phyloP scores from a whole-genome alignment of 2,888 invertebrate genomes.

The Sericinus montela region DNA sequence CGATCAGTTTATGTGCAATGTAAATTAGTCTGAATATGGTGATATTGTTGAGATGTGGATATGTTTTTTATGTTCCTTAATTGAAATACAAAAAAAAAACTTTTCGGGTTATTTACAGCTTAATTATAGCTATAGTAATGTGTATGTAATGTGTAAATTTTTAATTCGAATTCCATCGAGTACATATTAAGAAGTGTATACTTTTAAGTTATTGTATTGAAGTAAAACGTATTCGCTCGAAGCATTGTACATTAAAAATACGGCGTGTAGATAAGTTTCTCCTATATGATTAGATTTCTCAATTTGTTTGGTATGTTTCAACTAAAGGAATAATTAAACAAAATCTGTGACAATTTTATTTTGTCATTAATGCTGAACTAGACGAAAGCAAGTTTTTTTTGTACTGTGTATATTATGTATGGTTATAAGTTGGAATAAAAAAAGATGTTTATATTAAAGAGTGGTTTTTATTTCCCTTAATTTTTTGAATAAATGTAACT shows the following conservation, averaged over 20 bases:
- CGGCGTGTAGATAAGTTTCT: slow-evolving; percentile 77
- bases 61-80: slow-evolving; percentile 77
- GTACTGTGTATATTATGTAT: slow-evolving; percentile 91
- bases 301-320: slow-evolving; percentile 73
- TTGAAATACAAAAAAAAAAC: slow-evolving; percentile 77
- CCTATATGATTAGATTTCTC: slow-evolving; percentile 74
- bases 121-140: slow-evolving; percentile 75
- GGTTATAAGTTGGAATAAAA: slow-evolving; percentile 84
- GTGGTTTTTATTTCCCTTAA: slow-evolving; percentile 41
- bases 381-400: slow-evolving; percentile 84
- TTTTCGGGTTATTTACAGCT: slow-evolving; percentile 74
- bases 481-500: neutral
- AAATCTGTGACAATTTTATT: slow-evolving; percentile 73
- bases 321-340: slow-evolving; percentile 58
- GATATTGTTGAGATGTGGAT: slow-evolving; percentile 75
- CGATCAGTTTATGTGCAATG: slow-evolving; percentile 71
- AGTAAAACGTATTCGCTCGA: slow-evolving; percentile 74
- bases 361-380: slow-evolving; percentile 77
- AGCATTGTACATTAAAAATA: slow-evolving; percentile 76
- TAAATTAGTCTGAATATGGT: slow-evolving; percentile 77
- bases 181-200: slow-evolving; percentile 76
- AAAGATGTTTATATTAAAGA: slow-evolving; percentile 77
- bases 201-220: slow-evolving; percentile 77
- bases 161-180: slow-evolving; percentile 79
- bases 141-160: slow-evolving; percentile 78